Conservation (phyloP, 2,113 vertebrate species). For the Grallaria varia region DNA sequence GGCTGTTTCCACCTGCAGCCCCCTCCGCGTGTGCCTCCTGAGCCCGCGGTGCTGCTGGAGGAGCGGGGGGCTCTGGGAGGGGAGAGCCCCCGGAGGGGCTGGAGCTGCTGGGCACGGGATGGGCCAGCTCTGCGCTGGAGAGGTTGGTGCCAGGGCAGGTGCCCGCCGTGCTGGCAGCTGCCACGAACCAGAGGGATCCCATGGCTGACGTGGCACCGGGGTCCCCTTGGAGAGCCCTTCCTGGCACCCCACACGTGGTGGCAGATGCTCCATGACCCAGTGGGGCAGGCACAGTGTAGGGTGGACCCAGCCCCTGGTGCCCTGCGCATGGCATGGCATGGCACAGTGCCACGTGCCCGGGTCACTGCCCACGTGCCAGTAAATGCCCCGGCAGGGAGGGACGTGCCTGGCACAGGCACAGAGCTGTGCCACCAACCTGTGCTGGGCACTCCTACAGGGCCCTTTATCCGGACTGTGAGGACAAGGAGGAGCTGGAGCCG, state of each 20-base stretch:
- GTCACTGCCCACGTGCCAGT: background rate
- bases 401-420: fast-evolving
- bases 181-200: background rate
- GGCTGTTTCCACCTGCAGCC: background rate
- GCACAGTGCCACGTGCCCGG: background rate
- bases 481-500: too few species aligned
- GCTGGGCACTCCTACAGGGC: background rate
- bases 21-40: too few species aligned
- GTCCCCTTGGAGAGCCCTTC: background rate
- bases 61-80: too few species aligned
- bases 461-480: too few species aligned
- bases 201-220: fast-evolving
- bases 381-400: background rate
- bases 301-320: background rate
- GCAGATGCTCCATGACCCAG: background rate
- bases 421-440: background rate
- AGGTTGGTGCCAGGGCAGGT: background rate
- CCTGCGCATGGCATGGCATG: fast-evolving
- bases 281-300: fast-evolving
- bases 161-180: background rate
- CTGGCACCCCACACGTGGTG: fast-evolving
- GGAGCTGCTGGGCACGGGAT: background rate
- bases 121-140: background rate
- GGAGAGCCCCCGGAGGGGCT: too few species aligned
- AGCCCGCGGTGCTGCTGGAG: too few species aligned